A percentile compares a stretch with the other conserved stretches of the same genome.
phyloP scores from a whole-genome alignment of 2,113 vertebrate genomes.

The Delphinapterus leucas region DNA sequence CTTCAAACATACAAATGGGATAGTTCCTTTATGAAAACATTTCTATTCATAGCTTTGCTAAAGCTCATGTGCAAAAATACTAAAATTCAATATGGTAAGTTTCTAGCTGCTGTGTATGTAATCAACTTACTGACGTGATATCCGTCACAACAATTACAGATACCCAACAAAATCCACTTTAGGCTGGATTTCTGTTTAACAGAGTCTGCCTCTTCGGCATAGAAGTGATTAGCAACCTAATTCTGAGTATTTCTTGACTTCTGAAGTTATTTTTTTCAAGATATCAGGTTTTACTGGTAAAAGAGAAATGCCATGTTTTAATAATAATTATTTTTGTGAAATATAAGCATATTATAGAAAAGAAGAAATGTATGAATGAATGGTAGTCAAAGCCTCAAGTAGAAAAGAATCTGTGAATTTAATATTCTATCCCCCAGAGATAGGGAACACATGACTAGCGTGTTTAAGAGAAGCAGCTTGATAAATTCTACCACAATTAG shows the following conservation, averaged over 20 bases:
- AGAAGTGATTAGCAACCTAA: neutral
- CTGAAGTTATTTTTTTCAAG: constrained; percentile 8
- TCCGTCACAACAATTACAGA: neutral
- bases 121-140: neutral
- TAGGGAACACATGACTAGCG: neutral
- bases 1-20: constrained; percentile 1
- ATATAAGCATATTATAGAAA: constrained; percentile 27
- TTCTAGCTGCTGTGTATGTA: neutral
- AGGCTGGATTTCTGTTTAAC: neutral
- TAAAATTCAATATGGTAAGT: neutral
- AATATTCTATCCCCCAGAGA: neutral
- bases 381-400: neutral
- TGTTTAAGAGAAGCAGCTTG: neutral
- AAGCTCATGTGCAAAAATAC: neutral
- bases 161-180: neutral
- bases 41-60: neutral
- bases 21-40: constrained; percentile 15
- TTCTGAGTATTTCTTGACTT: constrained; percentile 5
- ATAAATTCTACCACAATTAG: neutral
- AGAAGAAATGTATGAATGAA: neutral
- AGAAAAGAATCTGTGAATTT: constrained; percentile 35
- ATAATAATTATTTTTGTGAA: neutral
- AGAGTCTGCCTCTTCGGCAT: neutral
- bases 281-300: neutral
- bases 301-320: neutral